Evolutionary conservation across 2,113 vertebrate genomes (phyloP).

Genomic region (Meriones unguiculatus): DNA sequence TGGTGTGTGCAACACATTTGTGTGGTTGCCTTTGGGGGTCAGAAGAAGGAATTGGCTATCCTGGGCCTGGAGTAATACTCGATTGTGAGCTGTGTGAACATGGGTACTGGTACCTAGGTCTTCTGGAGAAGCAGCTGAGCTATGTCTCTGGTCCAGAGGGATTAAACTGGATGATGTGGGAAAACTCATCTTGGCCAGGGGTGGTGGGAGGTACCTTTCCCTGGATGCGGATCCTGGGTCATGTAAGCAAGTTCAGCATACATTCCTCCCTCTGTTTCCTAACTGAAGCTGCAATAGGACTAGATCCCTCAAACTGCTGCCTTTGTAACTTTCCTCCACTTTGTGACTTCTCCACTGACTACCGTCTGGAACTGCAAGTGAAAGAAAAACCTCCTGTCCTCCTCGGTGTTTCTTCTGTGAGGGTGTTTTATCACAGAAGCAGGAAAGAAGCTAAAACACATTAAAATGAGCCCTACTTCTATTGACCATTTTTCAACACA

Average conservation of each 20-base stretch:
- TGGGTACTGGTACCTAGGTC: neutral
- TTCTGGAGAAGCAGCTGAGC: neutral
- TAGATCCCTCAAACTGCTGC: neutral
- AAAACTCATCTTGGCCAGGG: neutral
- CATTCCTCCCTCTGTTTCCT: neutral
- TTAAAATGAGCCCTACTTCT: neutral
- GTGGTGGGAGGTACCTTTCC: neutral
- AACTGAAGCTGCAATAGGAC: neutral
- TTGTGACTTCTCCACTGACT: neutral
- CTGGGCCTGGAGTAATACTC: neutral
- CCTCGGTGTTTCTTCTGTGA: neutral
- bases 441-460: too few relatives aligned
- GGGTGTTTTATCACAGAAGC: neutral
- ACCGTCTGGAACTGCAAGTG: too few relatives aligned
- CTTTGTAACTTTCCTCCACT: too few relatives aligned
- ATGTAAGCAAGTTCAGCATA: neutral
- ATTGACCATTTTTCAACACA: neutral
- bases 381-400: neutral
- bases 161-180: neutral
- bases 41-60: neutral
- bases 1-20: neutral
- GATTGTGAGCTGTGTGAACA: neutral
- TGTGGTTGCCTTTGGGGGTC: neutral
- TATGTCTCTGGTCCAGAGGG: neutral
- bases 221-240: neutral